Base-by-base conservation (phyloP, 2,113 vertebrate species). In the Microcebus murinus region DNA sequence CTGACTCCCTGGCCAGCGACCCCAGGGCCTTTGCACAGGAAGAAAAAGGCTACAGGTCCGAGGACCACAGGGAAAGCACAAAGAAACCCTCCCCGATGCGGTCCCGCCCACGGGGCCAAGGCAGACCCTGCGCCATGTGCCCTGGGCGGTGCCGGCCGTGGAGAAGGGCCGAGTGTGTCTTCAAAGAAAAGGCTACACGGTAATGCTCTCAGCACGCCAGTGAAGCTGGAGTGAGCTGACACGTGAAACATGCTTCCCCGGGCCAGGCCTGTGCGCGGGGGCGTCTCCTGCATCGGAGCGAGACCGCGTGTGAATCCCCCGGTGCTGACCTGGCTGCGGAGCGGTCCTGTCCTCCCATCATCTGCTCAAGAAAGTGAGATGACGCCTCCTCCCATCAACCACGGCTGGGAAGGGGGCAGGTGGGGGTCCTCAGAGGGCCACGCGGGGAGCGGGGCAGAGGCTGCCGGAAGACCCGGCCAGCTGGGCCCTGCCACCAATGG, bases 141-240 rank as follows among this genome's bases (percentile, higher is more conserved):
- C 67, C 74, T 45, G 68, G 59, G 34, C 5, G 59, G 34, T 4
- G 14, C 67, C 29, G 77, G 91, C 81, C 18, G 3, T 12, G 82
- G 31, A 34, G 79, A 94, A 48, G 84, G 79, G 92, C 93, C 73
- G 18, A 80, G 45, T 61, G 57, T 57, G 59, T 92, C 77, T 84
- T 90, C 68, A 76, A 97, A 95, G 67, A 79, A 91, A 97, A 97
- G 95, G 97, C 88, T 85, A 83, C 82, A 91, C 11, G 90, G 91
- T 93, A 74, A 88, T 67, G 94, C 97, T 81, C 42, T 20, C 21
- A 61, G 91, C 93, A 63, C 20, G n/a, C 71, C 3, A 52, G 76
- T 48, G 80, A 81, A 23, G 89, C 87, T 77, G 73, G 57, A 76
- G 95, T 11, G 94, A 27, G 80, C 68, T 4, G 91, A 83, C 79